Conservation (phyloP, 37 sponge, comb jelly and placozoan genomes). For the Tethya wilhelma region DNA sequence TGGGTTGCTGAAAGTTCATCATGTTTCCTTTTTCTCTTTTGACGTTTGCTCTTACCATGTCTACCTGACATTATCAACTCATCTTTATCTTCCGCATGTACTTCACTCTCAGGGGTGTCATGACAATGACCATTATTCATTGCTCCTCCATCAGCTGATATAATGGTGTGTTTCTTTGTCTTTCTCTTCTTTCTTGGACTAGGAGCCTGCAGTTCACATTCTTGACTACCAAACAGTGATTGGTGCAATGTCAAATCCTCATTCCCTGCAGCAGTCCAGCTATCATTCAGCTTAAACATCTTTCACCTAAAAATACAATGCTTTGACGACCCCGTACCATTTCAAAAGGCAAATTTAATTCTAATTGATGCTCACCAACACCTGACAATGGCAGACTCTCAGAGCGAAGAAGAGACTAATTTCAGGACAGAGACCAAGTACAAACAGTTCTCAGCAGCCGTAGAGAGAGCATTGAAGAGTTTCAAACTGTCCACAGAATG, state of each 20-base stretch:
- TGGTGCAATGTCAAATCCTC: neutral
- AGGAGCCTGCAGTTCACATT: no score
- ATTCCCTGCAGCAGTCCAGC: neutral
- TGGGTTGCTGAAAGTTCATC: no score
- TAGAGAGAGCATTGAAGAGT: constrained; percentile 80
- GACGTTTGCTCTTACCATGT: no score
- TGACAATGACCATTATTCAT: no score
- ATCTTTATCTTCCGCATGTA: no score
- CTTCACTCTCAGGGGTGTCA: no score
- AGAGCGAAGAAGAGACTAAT: constrained; percentile 8
- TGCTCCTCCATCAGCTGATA: no score
- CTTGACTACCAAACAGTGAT: constrained; percentile 11
- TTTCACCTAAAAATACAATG: neutral
- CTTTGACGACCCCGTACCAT: neutral
- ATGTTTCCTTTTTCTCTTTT: no score
- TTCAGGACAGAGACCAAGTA: constrained; percentile 75
- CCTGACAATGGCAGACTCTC: neutral
- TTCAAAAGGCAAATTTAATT: neutral
- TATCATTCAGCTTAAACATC: constrained; percentile 20
- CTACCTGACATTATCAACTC: no score
- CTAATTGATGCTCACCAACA: constrained; percentile 16
- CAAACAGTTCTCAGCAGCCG: constrained; percentile 62
- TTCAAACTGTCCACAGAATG: constrained; percentile 91
- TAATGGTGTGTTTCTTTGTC: no score
- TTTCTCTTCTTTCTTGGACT: no score